Base-by-base conservation (phyloP, 2,888 invertebrate genomes). In the Pyrocoelia pectoralis region DNA sequence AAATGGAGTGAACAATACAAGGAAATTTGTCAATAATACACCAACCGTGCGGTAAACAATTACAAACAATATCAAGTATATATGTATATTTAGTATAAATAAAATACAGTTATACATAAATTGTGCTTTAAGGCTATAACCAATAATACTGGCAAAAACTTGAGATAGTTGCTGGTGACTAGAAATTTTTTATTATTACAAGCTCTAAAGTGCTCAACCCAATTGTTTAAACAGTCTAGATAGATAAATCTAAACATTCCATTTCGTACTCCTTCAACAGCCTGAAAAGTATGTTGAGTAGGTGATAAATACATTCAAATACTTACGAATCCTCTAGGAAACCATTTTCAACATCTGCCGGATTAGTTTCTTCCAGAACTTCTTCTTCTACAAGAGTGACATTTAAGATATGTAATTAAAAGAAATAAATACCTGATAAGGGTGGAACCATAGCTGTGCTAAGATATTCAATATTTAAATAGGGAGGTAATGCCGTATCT, bases 401-500 rank as follows among this genome's bases (percentile, higher is more conserved):
- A n/a, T n/a, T n/a, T n/a, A n/a, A n/a, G n/a, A n/a, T n/a, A n/a
- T n/a, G n/a, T n/a, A n/a, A n/a, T n/a, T n/a, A n/a, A n/a, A n/a
- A n/a, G n/a, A n/a, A n/a, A n/a, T n/a, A n/a, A n/a, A n/a, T 73
- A 79, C 79, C 79, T 66, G 75, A 71, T 53, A 80, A 68, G 43
- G 80, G 77, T 41, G 80, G 79, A 19, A 82, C 80, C 4, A 79
- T 80, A 29, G 81, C 79, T 6, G 79, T 80, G 67, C 81, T 80
- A 51, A 82, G 71, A 72, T 80, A 89, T 76, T 92, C 91, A 10
- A 90, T 90, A 72, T 89, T 89, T 69, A 92, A 85, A 81, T 91
- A 92, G 1, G 91, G 89, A 62, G 92, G 90, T 71, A 92, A 80
- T 74, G 89, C 89, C 68, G 87, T 87, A 70, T 89, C 90, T 48